Conservation (phyloP, 2,888 invertebrate species). For the Gortyna flavago region DNA sequence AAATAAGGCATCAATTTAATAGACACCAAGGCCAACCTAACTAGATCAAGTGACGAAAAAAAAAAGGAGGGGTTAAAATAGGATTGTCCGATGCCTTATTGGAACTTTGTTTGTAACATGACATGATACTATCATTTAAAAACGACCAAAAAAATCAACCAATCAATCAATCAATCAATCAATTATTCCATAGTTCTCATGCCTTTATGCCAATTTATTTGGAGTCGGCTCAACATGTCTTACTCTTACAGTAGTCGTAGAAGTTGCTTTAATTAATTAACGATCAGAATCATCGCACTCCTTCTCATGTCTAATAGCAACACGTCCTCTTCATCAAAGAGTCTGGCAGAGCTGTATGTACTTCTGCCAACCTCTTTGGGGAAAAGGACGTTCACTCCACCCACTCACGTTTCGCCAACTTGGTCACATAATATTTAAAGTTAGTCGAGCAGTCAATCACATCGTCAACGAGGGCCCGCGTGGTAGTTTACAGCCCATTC, state of each 20-base stretch:
- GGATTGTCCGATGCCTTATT: not conserved
- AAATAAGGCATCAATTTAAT: not conserved
- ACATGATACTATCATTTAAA: too few relatives aligned
- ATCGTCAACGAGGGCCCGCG: too few relatives aligned
- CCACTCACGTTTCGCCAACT: not conserved
- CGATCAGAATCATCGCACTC: not conserved
- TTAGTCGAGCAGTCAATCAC: not conserved
- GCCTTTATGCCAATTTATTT: not conserved
- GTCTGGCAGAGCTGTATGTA: not conserved
- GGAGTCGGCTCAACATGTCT: not conserved
- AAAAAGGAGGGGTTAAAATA: not conserved
- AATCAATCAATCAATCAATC: too few relatives aligned
- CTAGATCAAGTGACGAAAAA: not conserved
- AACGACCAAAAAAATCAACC: too few relatives aligned
- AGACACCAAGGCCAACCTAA: not conserved
- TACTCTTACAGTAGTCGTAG: not conserved
- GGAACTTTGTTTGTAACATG: not conserved
- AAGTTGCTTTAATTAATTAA: not conserved
- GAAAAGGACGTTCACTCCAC: not conserved
- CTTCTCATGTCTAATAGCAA: not conserved
- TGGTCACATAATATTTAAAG: not conserved
- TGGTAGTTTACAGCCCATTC: too few relatives aligned
- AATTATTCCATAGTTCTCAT: too few relatives aligned
- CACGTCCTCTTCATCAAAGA: not conserved
- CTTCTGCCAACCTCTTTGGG: not conserved